These are phyloP conservation scores for Rhinoraja longicauda DNA, from an alignment of 2,797 vertebrate species.

Conservation along the genomic window DNA sequence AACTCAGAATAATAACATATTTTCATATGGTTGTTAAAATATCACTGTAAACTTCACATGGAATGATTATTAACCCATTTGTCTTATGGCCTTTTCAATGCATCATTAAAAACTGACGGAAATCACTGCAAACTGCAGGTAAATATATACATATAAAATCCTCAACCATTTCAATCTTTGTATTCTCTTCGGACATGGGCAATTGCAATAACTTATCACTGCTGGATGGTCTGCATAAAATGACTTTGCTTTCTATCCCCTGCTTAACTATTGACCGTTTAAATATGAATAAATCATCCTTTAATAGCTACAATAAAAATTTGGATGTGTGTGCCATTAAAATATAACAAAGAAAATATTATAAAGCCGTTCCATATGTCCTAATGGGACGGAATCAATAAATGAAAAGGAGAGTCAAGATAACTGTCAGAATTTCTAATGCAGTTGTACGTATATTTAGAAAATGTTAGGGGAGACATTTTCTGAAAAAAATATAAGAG, in stretches of 20 bases:
- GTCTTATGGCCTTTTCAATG: not conserved
- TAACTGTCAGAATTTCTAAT: not conserved
- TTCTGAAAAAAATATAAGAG: not conserved
- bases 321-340: not conserved
- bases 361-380: not conserved
- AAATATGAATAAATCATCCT: not conserved
- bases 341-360: not conserved
- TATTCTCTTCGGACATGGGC: constrained; percentile 17
- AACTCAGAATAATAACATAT: not conserved
- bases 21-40: not conserved
- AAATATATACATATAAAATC: not conserved
- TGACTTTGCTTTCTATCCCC: constrained; percentile 50
- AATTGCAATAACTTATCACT: constrained; percentile 37
- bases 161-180: not conserved
- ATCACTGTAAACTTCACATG: too few species aligned
- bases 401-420: not conserved
- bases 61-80: not conserved
- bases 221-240: constrained; percentile 48
- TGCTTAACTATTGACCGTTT: constrained; percentile 46
- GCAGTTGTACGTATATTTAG: not conserved
- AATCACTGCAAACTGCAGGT: not conserved
- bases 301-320: not conserved
- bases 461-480: not conserved
- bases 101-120: not conserved
- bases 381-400: not conserved